Percentiles rank a stretch among this genome's conserved stretches.
These are phyloP conservation scores for Orchestia grillus DNA, from an alignment of 1,140 invertebrate genomes.

Conservation along the genomic window DNA sequence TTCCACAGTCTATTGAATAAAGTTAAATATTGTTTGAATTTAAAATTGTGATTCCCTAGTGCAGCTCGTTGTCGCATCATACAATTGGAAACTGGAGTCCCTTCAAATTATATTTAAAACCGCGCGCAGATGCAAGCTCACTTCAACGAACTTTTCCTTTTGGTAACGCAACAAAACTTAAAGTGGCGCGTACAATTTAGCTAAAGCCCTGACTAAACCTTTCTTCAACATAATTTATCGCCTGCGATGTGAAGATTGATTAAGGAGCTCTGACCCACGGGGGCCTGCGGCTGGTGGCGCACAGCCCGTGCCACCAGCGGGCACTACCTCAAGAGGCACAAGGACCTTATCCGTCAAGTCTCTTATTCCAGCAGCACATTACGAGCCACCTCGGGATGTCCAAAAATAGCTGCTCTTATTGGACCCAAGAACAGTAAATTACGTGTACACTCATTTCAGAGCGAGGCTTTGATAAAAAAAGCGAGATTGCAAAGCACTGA, in stretches of 20 bases:
- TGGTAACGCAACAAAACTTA: not conserved
- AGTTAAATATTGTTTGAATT: not conserved
- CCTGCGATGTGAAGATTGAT: not conserved
- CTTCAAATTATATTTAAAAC: too few species aligned
- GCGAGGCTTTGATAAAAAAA: not conserved
- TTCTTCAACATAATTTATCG: not conserved
- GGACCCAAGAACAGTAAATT: not conserved
- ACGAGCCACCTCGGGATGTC: not conserved
- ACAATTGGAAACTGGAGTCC: too few species aligned
- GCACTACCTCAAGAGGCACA: not conserved
- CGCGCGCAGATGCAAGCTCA: too few species aligned
- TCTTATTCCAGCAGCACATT: not conserved
- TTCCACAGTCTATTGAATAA: not conserved
- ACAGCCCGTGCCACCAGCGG: not conserved
- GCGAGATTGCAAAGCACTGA: not conserved
- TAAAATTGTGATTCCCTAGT: not conserved
- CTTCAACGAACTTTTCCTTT: too few species aligned
- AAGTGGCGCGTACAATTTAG: not conserved
- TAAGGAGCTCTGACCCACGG: not conserved
- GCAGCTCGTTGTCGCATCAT: too few species aligned
- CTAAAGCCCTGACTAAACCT: not conserved
- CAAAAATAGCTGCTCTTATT: not conserved
- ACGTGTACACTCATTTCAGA: not conserved
- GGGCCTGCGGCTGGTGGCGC: not conserved
- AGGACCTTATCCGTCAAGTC: not conserved